Evolutionary conservation across 1,140 invertebrate species (phyloP), one percentile per base, ranked within the genome.

Genomic region (Bombus fervidus): DNA sequence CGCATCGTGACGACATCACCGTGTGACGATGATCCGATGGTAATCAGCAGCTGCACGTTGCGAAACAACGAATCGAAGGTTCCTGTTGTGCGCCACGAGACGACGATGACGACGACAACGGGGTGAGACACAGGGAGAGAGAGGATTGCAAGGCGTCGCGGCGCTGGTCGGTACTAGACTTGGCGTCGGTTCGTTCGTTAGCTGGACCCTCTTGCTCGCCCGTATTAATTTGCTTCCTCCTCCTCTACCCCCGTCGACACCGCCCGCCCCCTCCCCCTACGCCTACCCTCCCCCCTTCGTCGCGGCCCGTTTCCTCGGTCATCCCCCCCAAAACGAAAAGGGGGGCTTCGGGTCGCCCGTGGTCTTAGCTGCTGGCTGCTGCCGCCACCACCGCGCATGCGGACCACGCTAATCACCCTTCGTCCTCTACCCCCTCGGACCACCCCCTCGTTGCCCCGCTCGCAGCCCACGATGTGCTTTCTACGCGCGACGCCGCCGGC

Each of bases 141-240:
- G 85, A 91, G 85, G 85, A 85, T 82, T 85, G 87, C 64, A 83
- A 88, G 87, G 79, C 85, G 91, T 91, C 90, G 91, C 91, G 91
- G 92, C 89, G 92, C 91, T 94, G 94, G 93, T 94, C 94, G 94
- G 91, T 90, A 92, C 92, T 93, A 94, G 92, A 94, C 94, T 94
- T 93, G 92, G 93, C 92, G 91, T 93, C 91, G 91, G 90, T 92
- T 94, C 93, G 92, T 94, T 95, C 93, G 94, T 95, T 94, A 94
- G 92, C 93, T 91, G 93, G 91, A 92, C 90, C 92, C 92, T 93
- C 92, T 94, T 92, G 92, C 90, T 90, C 93, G 92, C 91, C 93
- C 91, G 94, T 94, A 95, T 95, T 94, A 95, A 95, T 95, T 95
- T 94, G 93, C 94, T 94, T 94, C 92, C 89, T 91, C 86, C 91